These are phyloP conservation scores for Hyles euphorbiae DNA, from an alignment of 1,140 invertebrate genomes.

Conservation along the genomic window DNA sequence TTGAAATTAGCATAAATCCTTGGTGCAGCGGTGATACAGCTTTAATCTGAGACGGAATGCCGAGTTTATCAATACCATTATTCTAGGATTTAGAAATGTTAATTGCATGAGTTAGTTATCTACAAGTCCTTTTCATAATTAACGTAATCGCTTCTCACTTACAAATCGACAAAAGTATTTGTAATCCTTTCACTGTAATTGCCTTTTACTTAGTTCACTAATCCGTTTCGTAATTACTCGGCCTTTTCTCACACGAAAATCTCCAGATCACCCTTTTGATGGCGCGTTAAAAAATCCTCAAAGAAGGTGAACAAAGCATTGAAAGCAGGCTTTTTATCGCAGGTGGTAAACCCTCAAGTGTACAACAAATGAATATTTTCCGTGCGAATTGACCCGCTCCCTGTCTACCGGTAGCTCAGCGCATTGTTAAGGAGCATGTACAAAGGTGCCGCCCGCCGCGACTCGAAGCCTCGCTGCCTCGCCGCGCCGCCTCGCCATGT, in stretches of 20 bases:
- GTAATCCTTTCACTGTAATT: constrained; percentile 41
- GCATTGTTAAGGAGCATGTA: constrained; percentile 36
- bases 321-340: constrained; percentile 47
- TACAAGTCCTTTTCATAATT: not conserved
- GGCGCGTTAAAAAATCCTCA: constrained; percentile 42
- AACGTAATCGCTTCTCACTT: constrained; percentile 26
- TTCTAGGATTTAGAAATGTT: constrained; percentile 5
- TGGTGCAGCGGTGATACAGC: no score
- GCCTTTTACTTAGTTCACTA: constrained; percentile 30
- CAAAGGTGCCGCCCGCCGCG: constrained; percentile 42
- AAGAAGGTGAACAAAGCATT: constrained; percentile 35
- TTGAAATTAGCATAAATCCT: no score
- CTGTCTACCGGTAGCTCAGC: constrained; percentile 40
- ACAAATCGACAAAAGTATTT: constrained; percentile 29
- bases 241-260: constrained; percentile 25
- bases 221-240: constrained; percentile 44
- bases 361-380: constrained; percentile 49
- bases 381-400: constrained; percentile 34
- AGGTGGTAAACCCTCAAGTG: constrained; percentile 68
- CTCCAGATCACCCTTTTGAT: constrained; percentile 29
- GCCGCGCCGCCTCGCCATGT: not conserved
- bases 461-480: constrained; percentile 7
- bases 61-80: no score
- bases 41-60: no score
- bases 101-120: constrained; percentile 10